These are phyloP conservation scores for Chaetura pelagica DNA, from an alignment of 2,113 vertebrate species.

Conservation along the genomic window DNA sequence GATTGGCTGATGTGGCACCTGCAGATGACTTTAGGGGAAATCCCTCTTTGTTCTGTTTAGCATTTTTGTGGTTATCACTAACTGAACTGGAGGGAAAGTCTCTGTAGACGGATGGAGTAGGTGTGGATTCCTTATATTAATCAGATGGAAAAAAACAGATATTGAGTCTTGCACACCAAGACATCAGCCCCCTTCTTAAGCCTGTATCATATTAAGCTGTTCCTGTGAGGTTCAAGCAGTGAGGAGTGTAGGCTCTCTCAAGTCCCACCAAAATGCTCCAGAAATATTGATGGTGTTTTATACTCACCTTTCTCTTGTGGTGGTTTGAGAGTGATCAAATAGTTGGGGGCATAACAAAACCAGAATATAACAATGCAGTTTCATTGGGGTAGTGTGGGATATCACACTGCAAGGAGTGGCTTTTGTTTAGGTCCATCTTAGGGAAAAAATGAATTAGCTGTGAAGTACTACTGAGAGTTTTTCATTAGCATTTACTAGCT, in stretches of 20 bases:
- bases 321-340: background rate
- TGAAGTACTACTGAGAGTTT: background rate
- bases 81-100: conserved; percentile 57
- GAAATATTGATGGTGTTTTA: background rate
- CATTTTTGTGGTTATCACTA: conserved; percentile 68
- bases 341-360: background rate
- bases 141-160: conserved; percentile 63
- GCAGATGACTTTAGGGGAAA: conserved; percentile 69
- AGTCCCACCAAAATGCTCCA: conserved; percentile 24
- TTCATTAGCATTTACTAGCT: background rate
- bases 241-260: conserved; percentile 41
- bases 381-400: background rate
- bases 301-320: fast-evolving
- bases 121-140: conserved; percentile 24
- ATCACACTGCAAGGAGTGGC: background rate
- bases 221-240: conserved; percentile 46
- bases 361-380: background rate
- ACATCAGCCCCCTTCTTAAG: conserved; percentile 22
- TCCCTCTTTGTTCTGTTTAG: conserved; percentile 69
- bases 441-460: background rate
- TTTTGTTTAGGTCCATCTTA: background rate
- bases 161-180: conserved; percentile 48
- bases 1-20: conserved; percentile 70
- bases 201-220: conserved; percentile 25
- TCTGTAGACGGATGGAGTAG: conserved; percentile 9